Evolutionary conservation across 2,797 vertebrate genomes (phyloP).

Genomic region (Lagocephalus sceleratus): DNA sequence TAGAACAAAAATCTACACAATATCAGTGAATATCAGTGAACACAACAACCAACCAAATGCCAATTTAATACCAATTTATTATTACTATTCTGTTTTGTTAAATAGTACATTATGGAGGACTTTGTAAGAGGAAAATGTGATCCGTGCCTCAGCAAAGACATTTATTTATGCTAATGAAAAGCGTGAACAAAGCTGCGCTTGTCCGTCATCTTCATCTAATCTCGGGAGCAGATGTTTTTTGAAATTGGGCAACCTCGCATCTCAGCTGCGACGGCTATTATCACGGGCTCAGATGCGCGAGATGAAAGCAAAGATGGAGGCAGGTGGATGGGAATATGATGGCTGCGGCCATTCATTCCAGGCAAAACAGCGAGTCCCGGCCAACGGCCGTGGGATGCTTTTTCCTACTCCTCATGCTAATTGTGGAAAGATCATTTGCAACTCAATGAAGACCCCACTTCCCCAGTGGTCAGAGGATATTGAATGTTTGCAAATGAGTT

Average conservation of each 20-base stretch:
- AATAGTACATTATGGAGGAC: too few relatives aligned
- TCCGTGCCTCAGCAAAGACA: too few relatives aligned
- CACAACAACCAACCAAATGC: too few relatives aligned
- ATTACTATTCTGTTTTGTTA: too few relatives aligned
- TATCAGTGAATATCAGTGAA: too few relatives aligned
- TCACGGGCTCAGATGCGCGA: constrained; percentile 9
- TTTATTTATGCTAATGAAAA: too few relatives aligned
- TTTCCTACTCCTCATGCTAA: constrained; percentile 52
- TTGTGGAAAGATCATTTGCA: constrained; percentile 63
- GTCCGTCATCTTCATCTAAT: background rate
- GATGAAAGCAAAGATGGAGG: constrained; percentile 34
- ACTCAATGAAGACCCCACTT: constrained; percentile 58
- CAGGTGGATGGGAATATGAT: constrained; percentile 13
- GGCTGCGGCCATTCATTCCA: constrained; percentile 19
- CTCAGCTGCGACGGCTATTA: constrained; percentile 10
- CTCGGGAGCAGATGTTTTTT: background rate
- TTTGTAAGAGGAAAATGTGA: too few relatives aligned
- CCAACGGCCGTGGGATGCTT: constrained; percentile 30
- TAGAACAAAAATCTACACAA: too few relatives aligned
- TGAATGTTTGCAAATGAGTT: constrained; percentile 70
- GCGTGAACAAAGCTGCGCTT: too few relatives aligned
- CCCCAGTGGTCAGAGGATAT: constrained; percentile 53
- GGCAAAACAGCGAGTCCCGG: constrained; percentile 27
- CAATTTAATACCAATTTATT: too few relatives aligned
- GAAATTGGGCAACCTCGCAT: constrained; percentile 1